A percentile compares a stretch with the other conserved stretches of the same genome.
These are phyloP conservation scores for Mastacembelus armatus DNA, from an alignment of 2,797 vertebrate species.

Conservation along the genomic window DNA sequence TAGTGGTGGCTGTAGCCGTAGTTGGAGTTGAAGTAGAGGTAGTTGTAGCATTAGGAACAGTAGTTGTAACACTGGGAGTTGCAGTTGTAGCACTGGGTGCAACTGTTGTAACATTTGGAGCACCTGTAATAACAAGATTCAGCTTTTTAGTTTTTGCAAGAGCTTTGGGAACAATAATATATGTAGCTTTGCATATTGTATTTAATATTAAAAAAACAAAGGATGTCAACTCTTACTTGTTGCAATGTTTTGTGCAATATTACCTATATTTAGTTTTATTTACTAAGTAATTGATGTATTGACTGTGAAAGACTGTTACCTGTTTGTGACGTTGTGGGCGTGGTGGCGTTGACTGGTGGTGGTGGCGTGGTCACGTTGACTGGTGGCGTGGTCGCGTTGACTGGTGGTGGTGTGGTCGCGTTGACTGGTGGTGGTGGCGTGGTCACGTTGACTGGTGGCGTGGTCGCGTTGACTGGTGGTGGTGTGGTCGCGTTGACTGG, in stretches of 20 bases:
- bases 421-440: not conserved
- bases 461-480: not conserved
- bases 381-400: not conserved
- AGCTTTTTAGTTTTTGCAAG: no score
- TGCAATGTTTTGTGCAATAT: no score
- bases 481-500: no score
- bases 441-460: not conserved
- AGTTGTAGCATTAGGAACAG: not conserved
- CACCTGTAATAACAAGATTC: no score
- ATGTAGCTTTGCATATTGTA: no score
- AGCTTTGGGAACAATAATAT: no score
- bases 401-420: not conserved
- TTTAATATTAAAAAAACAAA: no score
- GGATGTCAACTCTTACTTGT: no score
- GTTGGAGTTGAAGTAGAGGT: not conserved
- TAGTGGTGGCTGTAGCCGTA: rapidly evolving
- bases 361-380: not conserved
- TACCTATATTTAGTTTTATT: no score
- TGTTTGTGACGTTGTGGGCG: no score
- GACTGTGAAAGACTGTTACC: no score
- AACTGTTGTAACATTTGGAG: not conserved
- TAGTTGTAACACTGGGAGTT: not conserved
- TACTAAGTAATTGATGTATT: no score
- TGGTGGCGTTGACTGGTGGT: not conserved
- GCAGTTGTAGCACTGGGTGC: not conserved